Evolutionary conservation across 92 coral and sea anemone species (phyloP).

Genomic region (Porites rus): DNA sequence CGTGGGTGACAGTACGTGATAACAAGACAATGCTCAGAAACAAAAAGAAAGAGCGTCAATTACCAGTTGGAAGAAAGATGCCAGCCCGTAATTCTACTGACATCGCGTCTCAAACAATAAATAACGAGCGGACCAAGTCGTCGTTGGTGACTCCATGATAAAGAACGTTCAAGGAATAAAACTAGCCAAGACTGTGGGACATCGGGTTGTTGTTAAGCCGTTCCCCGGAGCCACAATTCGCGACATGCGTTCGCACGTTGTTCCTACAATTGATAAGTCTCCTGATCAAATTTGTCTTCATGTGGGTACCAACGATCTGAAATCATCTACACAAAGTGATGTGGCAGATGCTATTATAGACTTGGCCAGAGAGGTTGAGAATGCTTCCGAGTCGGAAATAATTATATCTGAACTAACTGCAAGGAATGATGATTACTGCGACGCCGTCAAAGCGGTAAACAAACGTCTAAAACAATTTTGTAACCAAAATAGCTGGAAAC

Average conservation of each 20-base stretch:
- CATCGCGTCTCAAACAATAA: neutral
- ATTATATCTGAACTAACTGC: conserved; percentile 52
- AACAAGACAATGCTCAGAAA: neutral
- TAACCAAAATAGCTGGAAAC: conserved; percentile 28
- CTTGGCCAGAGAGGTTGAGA: conserved; percentile 46
- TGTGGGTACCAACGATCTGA: conserved; percentile 53
- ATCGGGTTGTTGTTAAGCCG: conserved; percentile 58
- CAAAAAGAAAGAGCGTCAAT: conserved; percentile 18
- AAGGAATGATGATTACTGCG: conserved; percentile 43
- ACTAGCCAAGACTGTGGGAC: conserved; percentile 40
- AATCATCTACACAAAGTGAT: conserved; percentile 33
- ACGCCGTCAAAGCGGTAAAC: conserved; percentile 57
- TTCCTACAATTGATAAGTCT: conserved; percentile 42
- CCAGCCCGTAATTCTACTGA: conserved; percentile 6
- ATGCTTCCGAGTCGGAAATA: conserved; percentile 28
- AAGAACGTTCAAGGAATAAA: conserved; percentile 34
- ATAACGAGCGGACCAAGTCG: conserved; percentile 40
- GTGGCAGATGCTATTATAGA: conserved; percentile 46
- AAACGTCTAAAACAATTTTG: conserved; percentile 26
- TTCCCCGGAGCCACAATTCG: conserved; percentile 55
- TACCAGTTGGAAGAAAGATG: neutral
- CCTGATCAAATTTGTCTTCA: conserved; percentile 38
- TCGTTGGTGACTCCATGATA: conserved; percentile 49
- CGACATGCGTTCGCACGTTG: conserved; percentile 44
- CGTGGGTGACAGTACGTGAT: too few relatives aligned